Base-by-base conservation (phyloP, 1,140 invertebrate species). In the Varroa destructor region DNA sequence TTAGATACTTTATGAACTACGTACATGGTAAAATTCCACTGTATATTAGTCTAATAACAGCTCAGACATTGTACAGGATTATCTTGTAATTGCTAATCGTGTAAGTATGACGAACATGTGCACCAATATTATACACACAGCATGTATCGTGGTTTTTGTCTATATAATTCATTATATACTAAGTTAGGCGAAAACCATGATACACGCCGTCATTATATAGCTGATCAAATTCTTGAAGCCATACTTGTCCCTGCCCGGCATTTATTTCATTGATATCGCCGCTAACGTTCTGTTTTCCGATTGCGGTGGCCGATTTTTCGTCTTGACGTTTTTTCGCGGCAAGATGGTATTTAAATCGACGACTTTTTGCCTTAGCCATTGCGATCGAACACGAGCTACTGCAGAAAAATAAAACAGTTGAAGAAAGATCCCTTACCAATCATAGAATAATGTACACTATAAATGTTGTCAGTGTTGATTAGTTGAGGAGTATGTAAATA, bases 271-370 rank as follows among this genome's bases (percentile, higher is more conserved):
- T 51, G 12, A 12, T 58, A 36, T 58, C 12, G 57, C 3, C 12
- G 46, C 37, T 40, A 12, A 67, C 61, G 14, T 25, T 40, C 40
- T 14, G 40, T 14, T 2, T 1, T 14, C 36, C 36, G 12, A 4
- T 12, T 67, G 14, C 40, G 4, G 57, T 58, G n/a, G 55, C 55
- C 12, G 25, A 42, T 4, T 14, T 37, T 40, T 67, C 46, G 12
- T 67, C 2, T 3, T 67, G 12, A 40, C 61, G 61, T 8, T 67
- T 67, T 46, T 67, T 67, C 37, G 61, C 61, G 46, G 61, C 61
- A 40, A 36, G 36, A 37, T 67, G 61, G 40, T 67, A 67, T 40
- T 67, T 67, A 46, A 25, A 37, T 37, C 61, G 61, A 12, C 61
- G 61, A 67, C 61, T 67, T 12, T 37, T 40, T n/a, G 12, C 36